phyloP scores from a whole-genome alignment of 1,140 invertebrate species.

The Zeugodacus cucurbitae region DNA sequence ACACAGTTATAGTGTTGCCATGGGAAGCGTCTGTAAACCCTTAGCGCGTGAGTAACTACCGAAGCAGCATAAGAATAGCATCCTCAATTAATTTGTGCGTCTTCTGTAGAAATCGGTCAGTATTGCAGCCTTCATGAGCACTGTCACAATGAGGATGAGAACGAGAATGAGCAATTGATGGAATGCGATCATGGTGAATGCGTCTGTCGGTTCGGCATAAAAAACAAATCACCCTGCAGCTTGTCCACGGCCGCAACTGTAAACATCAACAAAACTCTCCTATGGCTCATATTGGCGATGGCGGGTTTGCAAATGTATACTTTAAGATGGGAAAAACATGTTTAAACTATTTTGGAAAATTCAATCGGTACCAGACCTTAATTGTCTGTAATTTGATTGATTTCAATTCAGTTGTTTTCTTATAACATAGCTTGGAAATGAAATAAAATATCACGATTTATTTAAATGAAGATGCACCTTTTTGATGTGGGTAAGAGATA shows the following conservation, averaged over 20 bases:
- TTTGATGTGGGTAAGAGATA: no score
- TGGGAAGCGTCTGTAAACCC: background rate
- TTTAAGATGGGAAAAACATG: background rate
- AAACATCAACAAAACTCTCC: background rate
- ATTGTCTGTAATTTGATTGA: no score
- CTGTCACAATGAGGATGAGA: background rate
- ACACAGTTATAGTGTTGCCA: background rate
- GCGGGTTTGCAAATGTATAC: background rate
- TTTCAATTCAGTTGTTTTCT: no score
- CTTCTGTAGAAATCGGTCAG: background rate
- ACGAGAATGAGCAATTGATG: background rate
- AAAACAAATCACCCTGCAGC: background rate
- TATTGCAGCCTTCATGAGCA: background rate
- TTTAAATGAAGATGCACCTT: no score
- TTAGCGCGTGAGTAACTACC: background rate
- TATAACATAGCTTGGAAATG: no score
- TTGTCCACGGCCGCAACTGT: background rate
- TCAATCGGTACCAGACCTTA: no score
- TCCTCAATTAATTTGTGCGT: background rate
- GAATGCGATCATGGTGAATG: slow-evolving; percentile 9
- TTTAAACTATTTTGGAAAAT: no score
- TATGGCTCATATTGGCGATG: slow-evolving; percentile 5
- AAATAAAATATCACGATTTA: no score
- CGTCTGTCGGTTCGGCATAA: background rate
- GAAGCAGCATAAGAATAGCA: background rate